phyloP scores from a whole-genome alignment of 2,888 invertebrate species.

The Choreutis nemorana region DNA sequence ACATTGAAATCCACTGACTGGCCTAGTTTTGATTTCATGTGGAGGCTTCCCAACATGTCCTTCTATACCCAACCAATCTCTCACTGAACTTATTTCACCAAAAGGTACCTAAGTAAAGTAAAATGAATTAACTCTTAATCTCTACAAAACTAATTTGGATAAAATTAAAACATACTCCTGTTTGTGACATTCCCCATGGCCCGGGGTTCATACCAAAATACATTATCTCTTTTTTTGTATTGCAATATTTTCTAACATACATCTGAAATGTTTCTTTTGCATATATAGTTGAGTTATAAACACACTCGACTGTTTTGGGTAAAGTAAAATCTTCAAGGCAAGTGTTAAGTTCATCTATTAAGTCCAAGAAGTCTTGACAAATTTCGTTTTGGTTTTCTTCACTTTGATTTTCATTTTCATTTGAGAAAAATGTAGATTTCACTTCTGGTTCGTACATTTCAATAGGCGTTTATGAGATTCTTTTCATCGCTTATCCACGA shows the following conservation, averaged over 20 bases:
- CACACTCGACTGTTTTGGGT: conserved; percentile 65
- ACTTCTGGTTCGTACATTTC: conserved; percentile 20
- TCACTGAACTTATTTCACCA: conserved; percentile 82
- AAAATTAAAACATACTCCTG: conserved; percentile 70
- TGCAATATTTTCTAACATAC: conserved; percentile 78
- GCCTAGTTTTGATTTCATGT: conserved; percentile 72
- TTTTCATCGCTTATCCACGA: too few relatives aligned
- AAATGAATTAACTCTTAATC: not conserved
- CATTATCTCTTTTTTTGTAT: conserved; percentile 72
- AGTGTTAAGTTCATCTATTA: conserved; percentile 42
- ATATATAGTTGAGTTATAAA: conserved; percentile 90
- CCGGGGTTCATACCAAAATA: conserved; percentile 97
- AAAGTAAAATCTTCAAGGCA: conserved; percentile 52
- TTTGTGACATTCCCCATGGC: conserved; percentile 97
- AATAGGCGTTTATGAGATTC: too few relatives aligned
- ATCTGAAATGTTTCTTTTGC: conserved; percentile 79
- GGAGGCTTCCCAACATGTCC: conserved; percentile 75
- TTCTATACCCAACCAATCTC: conserved; percentile 77
- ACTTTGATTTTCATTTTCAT: not conserved
- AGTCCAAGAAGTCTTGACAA: conserved; percentile 31
- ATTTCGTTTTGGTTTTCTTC: conserved; percentile 13
- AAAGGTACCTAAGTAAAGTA: conserved; percentile 76
- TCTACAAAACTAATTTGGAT: not conserved
- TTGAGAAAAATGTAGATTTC: conserved; percentile 35
- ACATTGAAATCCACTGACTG: conserved; percentile 76